Conservation (phyloP, 2,113 vertebrate genomes). For the Labeo rohita region DNA sequence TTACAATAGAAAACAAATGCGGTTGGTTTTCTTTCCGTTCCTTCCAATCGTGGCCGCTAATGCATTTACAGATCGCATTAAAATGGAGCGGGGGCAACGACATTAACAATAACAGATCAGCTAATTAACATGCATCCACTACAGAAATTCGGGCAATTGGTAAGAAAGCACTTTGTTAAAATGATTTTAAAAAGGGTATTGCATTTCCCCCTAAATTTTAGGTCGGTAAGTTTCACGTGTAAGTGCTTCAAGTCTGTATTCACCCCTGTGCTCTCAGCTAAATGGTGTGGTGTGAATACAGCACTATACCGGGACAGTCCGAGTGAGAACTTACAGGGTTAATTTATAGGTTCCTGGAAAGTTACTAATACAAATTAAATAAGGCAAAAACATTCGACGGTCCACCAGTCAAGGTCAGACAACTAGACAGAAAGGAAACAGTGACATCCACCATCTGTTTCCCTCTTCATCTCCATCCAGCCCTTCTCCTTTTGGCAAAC, state of each 20-base stretch:
- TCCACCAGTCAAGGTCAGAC: constrained; percentile 19
- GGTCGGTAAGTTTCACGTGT: not conserved
- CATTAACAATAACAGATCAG: not conserved
- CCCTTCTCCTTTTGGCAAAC: constrained; percentile 11
- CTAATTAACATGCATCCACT: constrained; percentile 10
- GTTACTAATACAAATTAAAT: not conserved
- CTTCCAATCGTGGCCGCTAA: not conserved
- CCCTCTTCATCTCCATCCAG: constrained; percentile 24
- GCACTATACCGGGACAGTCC: not conserved
- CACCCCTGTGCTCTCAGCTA: constrained; percentile 19
- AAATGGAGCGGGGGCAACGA: constrained; percentile 7
- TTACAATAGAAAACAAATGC: constrained; percentile 31
- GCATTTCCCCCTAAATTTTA: constrained; percentile 11
- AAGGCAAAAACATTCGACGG: constrained; percentile 9
- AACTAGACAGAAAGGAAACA: constrained; percentile 21
- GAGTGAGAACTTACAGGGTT: not conserved
- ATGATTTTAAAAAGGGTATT: not conserved
- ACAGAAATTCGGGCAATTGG: constrained; percentile 11
- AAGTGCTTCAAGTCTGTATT: constrained; percentile 17
- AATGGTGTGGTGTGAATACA: not conserved
- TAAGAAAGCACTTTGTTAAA: constrained; percentile 18
- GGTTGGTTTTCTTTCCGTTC: not conserved
- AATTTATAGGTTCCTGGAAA: not conserved
- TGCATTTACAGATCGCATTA: not conserved
- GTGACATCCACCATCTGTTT: constrained; percentile 42